phyloP scores from a whole-genome alignment of 2,888 invertebrate genomes.

The Ectropis crepuscularia region DNA sequence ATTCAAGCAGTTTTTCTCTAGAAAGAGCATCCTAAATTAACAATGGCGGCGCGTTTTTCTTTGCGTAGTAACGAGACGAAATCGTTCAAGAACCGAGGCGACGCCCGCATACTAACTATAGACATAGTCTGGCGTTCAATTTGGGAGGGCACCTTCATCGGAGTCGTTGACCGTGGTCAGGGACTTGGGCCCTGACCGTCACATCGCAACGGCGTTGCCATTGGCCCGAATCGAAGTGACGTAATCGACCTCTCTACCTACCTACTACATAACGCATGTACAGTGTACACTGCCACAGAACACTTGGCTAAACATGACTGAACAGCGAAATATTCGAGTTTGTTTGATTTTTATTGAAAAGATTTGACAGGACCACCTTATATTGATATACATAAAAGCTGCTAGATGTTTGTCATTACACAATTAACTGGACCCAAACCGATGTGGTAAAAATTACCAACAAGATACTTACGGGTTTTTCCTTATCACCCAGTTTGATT shows the following conservation, averaged over 20 bases:
- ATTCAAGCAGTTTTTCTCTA: neutral
- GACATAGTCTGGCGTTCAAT: constrained; percentile 26
- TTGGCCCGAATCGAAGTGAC: constrained; percentile 55
- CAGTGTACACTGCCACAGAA: neutral
- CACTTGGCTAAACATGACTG: constrained; percentile 27
- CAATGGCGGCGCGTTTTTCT: neutral
- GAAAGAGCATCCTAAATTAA: neutral
- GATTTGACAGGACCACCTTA: no score
- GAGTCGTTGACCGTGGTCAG: constrained; percentile 83
- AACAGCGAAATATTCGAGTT: constrained; percentile 22
- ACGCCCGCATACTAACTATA: constrained; percentile 10
- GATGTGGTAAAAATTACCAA: no score
- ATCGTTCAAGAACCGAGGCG: constrained; percentile 3
- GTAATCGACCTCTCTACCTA: constrained; percentile 42
- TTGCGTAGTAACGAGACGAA: constrained; percentile 5
- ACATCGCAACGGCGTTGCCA: constrained; percentile 47
- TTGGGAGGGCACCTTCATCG: constrained; percentile 78
- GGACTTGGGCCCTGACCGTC: constrained; percentile 73
- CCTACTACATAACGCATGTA: constrained; percentile 5
- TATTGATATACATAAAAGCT: no score
- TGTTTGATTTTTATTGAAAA: neutral
- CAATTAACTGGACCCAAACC: no score
- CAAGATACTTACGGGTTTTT: no score
- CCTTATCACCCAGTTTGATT: no score
- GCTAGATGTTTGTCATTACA: no score